A percentile compares a stretch with the other conserved stretches of the same genome.
Evolutionary conservation across 2,888 invertebrate species (phyloP).

Genomic region (Leptogaster cylindrica): DNA sequence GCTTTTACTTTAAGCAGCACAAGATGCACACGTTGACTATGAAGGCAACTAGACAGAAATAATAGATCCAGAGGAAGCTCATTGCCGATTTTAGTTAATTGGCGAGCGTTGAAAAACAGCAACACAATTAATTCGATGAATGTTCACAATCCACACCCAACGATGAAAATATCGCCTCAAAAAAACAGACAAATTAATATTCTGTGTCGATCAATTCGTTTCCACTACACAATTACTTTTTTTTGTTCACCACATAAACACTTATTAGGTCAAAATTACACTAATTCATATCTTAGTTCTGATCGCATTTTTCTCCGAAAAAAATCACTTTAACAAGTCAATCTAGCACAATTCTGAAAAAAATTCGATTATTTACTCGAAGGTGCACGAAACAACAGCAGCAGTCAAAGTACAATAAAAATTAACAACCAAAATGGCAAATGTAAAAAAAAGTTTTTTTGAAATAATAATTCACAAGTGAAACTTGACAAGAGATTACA

Average conservation of each 20-base stretch:
- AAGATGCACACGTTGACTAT: slow-evolving; percentile 24
- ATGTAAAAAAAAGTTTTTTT: no score
- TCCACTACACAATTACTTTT: slow-evolving; percentile 30
- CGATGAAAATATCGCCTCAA: not conserved
- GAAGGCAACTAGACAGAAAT: slow-evolving; percentile 17
- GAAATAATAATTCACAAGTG: slow-evolving; percentile 9
- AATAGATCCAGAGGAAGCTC: slow-evolving; percentile 30
- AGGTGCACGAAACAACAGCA: not conserved
- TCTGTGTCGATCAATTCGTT: not conserved
- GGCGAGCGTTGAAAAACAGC: no score
- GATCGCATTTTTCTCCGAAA: no score
- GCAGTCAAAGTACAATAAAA: no score
- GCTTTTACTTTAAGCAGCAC: slow-evolving; percentile 19
- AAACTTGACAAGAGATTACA: slow-evolving; percentile 27
- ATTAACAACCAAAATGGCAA: no score
- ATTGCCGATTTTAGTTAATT: not conserved
- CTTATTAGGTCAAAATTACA: no score
- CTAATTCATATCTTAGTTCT: no score
- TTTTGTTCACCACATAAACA: no score
- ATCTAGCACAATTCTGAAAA: no score
- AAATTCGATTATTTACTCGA: no score
- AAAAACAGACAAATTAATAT: not conserved
- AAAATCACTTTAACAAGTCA: no score
- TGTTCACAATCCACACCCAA: slow-evolving; percentile 3
- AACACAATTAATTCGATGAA: no score